A percentile compares a stretch with the other conserved stretches of the same genome.
Evolutionary conservation across 2,113 vertebrate species (phyloP).

Genomic region (mouse (Mus musculus)): GRCm39 chr1:35568001-35568500

Average conservation of each 20-base stretch:
- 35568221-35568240: neutral
- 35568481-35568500: neutral
- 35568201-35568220: neutral
- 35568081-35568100: neutral
- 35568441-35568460: neutral
- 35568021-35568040: neutral
- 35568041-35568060: neutral
- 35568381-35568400: neutral
- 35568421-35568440: neutral
- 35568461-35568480: neutral
- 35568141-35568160: neutral
- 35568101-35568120: neutral
- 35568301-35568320: neutral
- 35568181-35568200: neutral
- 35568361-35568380: too few species aligned
- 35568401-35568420: neutral
- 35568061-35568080: too few species aligned
- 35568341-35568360: neutral
- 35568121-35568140: neutral
- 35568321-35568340: neutral
- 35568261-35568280: neutral
- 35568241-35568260: neutral
- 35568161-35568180: neutral
- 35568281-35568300: neutral
- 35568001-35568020: neutral